Evolutionary conservation across 2,113 vertebrate genomes (phyloP).

Genomic region (Talpa occidentalis): DNA sequence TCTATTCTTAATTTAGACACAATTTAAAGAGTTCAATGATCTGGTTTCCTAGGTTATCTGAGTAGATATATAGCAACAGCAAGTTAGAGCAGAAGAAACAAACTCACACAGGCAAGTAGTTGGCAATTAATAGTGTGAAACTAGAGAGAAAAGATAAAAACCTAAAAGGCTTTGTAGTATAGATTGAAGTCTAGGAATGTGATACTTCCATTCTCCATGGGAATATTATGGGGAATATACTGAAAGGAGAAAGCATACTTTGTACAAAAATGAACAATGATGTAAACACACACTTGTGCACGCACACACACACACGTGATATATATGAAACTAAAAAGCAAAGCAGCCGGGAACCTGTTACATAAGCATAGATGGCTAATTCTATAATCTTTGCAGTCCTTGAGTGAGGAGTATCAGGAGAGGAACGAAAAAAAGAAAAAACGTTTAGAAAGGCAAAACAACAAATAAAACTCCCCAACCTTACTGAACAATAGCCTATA

Average conservation of each 20-base stretch:
- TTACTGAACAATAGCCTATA: not conserved
- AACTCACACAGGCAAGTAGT: not conserved
- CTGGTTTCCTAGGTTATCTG: not conserved
- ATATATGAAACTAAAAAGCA: not conserved
- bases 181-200: too few species aligned
- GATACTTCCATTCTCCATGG: too few species aligned
- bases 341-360: not conserved
- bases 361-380: not conserved
- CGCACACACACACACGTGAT: too few species aligned
- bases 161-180: not conserved
- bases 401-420: not conserved
- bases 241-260: too few species aligned
- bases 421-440: not conserved
- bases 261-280: too few species aligned
- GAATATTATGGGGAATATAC: too few species aligned
- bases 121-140: not conserved
- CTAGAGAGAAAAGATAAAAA: not conserved
- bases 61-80: slow-evolving; percentile 2
- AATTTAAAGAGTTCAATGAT: not conserved
- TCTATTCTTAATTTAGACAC: not conserved
- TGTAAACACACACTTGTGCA: too few species aligned
- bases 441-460: not conserved
- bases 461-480: not conserved
- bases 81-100: not conserved
- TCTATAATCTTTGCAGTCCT: not conserved